Percentiles rank a stretch among this genome's conserved stretches.
phyloP scores from a whole-genome alignment of 1,140 invertebrate species.

The Zaprionus vittiger region DNA sequence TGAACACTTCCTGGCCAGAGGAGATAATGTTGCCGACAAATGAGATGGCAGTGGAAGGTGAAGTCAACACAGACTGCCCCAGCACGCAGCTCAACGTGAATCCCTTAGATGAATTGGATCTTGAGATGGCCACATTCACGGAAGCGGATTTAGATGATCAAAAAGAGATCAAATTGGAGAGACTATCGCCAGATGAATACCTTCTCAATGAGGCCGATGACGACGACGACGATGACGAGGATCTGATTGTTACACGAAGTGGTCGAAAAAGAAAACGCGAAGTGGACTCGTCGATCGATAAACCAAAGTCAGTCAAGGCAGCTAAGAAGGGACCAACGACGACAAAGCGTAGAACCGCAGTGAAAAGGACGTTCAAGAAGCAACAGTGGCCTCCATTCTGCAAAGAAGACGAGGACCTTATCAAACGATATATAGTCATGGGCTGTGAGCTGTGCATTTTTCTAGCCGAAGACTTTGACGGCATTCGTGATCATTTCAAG shows the following conservation, averaged over 20 bases:
- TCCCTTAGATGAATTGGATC: conserved; percentile 64
- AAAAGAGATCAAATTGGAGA: conserved; percentile 60
- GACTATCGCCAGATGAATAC: conserved; percentile 56
- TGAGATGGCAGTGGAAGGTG: conserved; percentile 53
- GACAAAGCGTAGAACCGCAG: conserved; percentile 42
- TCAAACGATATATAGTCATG: conserved; percentile 78
- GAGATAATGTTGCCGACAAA: conserved; percentile 68
- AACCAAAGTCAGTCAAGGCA: conserved; percentile 39
- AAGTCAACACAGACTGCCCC: conserved; percentile 17
- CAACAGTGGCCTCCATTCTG: conserved; percentile 67
- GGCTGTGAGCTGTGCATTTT: conserved; percentile 77
- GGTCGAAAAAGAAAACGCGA: conserved; percentile 62
- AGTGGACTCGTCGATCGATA: conserved; percentile 12
- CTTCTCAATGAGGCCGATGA: conserved; percentile 32
- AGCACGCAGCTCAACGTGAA: conserved; percentile 59
- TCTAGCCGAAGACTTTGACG: conserved; percentile 69
- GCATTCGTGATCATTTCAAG: conserved; percentile 73
- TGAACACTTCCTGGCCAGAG: conserved; percentile 63
- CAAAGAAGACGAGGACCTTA: conserved; percentile 74
- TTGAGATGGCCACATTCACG: conserved; percentile 33
- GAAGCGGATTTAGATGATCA: conserved; percentile 8
- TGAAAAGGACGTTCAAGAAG: conserved; percentile 60
- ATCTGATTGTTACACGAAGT: conserved; percentile 67
- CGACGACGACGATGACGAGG: conserved; percentile 39
- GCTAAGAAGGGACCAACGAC: conserved; percentile 32